A percentile compares a stretch with the other conserved stretches of the same genome.
phyloP scores from a whole-genome alignment of 2,888 invertebrate species.

The Sinopyrophorus schimmeli region DNA sequence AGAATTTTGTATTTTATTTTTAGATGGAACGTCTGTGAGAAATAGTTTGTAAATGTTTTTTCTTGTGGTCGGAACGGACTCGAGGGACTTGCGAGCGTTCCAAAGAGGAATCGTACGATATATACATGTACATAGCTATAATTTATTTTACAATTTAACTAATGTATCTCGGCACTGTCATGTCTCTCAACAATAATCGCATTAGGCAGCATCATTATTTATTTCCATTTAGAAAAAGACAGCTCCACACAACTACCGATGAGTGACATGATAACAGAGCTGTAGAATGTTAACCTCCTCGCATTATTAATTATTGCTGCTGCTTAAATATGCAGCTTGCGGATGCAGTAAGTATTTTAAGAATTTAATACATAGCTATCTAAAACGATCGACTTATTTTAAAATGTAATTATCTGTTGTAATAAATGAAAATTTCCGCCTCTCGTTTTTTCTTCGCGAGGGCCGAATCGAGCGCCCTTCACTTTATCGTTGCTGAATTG shows the following conservation, averaged over 20 bases:
- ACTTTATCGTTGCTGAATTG: too few relatives aligned
- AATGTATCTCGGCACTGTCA: constrained; percentile 44
- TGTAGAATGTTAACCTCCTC: constrained; percentile 44
- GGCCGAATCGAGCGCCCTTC: too few relatives aligned
- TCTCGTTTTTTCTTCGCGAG: too few relatives aligned
- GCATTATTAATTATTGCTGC: constrained; percentile 44
- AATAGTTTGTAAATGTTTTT: neutral
- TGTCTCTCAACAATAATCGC: constrained; percentile 46
- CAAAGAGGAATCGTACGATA: constrained; percentile 42
- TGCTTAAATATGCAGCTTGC: constrained; percentile 30
- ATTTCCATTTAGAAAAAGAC: constrained; percentile 36
- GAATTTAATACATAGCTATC: constrained; percentile 31
- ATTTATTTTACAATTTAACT: constrained; percentile 48
- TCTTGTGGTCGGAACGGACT: constrained; percentile 2
- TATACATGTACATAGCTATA: constrained; percentile 48
- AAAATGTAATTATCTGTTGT: constrained; percentile 29
- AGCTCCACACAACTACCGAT: constrained; percentile 40
- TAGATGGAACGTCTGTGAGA: constrained; percentile 15
- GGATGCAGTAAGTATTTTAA: constrained; percentile 28
- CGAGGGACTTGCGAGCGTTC: constrained; percentile 3
- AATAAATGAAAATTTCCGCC: constrained; percentile 25
- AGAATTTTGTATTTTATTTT: constrained; percentile 24
- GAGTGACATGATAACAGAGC: constrained; percentile 47
- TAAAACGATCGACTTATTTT: constrained; percentile 29
- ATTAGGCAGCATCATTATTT: constrained; percentile 47